Conservation (phyloP, 1,140 invertebrate species). For the Glossosoma conforme region DNA sequence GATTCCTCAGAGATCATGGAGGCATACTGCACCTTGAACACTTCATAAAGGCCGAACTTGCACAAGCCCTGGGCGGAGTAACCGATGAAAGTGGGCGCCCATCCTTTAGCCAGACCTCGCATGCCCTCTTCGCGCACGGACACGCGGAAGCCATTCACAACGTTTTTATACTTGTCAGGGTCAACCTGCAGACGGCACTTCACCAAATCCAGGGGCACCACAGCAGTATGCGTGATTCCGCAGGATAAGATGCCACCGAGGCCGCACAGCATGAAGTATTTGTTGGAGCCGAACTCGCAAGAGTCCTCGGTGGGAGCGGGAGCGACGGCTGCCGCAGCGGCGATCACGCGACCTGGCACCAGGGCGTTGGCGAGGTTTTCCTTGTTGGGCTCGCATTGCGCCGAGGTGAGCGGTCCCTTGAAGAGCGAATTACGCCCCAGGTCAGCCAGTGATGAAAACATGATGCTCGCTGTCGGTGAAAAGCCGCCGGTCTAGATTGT, state of each 20-base stretch:
- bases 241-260: conserved; percentile 92
- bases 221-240: conserved; percentile 75
- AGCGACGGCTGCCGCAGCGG: conserved; percentile 54
- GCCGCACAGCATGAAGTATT: conserved; percentile 93
- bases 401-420: conserved; percentile 59
- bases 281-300: conserved; percentile 88
- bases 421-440: conserved; percentile 71
- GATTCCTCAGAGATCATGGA: conserved; percentile 89
- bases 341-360: conserved; percentile 48
- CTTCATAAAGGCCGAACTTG: conserved; percentile 87
- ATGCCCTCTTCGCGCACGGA: conserved; percentile 84
- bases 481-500: too few relatives aligned
- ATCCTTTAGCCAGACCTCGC: conserved; percentile 86
- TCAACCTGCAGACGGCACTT: conserved; percentile 98
- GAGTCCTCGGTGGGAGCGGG: conserved; percentile 58
- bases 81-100: conserved; percentile 97
- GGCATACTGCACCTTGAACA: conserved; percentile 81
- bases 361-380: conserved; percentile 41
- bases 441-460: conserved; percentile 57
- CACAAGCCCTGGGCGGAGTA: conserved; percentile 90
- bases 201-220: conserved; percentile 95
- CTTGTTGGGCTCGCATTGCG: conserved; percentile 53
- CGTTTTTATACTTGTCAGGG: conserved; percentile 88
- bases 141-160: conserved; percentile 85
- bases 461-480: too few relatives aligned